phyloP scores from a whole-genome alignment of 2,888 invertebrate genomes.

The Drosophila testacea region DNA sequence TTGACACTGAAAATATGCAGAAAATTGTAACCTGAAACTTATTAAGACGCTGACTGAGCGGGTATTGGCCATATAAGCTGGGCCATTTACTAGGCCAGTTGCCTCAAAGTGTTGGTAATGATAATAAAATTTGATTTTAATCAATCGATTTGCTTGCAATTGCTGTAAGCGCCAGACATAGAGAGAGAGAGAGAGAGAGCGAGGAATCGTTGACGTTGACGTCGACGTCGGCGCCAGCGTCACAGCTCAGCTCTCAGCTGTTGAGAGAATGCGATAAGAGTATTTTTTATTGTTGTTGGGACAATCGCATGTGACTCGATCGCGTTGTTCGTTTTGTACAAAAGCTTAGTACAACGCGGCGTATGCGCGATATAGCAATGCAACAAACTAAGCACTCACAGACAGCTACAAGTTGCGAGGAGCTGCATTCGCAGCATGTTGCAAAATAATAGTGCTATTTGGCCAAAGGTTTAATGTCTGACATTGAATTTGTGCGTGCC shows the following conservation, averaged over 20 bases:
- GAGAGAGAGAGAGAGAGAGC: constrained; percentile 12
- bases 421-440: constrained; percentile 46
- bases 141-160: constrained; percentile 78
- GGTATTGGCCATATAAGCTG: constrained; percentile 13
- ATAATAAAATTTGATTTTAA: constrained; percentile 66
- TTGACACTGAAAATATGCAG: constrained; percentile 66
- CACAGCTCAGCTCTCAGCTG: constrained; percentile 50
- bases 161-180: constrained; percentile 46
- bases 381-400: not conserved
- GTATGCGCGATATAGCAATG: constrained; percentile 61
- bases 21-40: constrained; percentile 19
- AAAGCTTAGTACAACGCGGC: constrained; percentile 53
- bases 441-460: constrained; percentile 57
- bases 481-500: constrained; percentile 64
- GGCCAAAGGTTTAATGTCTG: constrained; percentile 69
- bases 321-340: constrained; percentile 17
- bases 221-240: constrained; percentile 13
- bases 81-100: constrained; percentile 50
- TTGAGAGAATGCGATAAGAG: constrained; percentile 56
- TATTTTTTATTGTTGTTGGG: constrained; percentile 1
- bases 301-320: constrained; percentile 62
- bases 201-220: constrained; percentile 13
- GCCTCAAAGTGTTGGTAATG: constrained; percentile 38
- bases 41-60: constrained; percentile 46
- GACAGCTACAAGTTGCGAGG: constrained; percentile 12